These are phyloP conservation scores for Eubasilissa regina DNA, from an alignment of 1,140 invertebrate species.

Conservation along the genomic window DNA sequence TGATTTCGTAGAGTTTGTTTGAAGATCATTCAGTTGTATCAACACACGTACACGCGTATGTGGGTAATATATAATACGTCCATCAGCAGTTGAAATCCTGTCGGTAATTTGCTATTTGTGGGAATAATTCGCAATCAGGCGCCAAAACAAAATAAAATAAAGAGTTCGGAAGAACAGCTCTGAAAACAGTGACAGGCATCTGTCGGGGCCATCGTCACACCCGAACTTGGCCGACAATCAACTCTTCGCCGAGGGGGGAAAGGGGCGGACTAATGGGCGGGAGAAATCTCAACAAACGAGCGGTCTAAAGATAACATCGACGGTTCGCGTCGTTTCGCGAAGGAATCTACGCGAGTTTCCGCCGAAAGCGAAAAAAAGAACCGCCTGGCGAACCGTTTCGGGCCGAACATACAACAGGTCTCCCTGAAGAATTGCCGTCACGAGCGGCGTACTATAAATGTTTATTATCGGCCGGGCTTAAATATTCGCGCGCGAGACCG, in stretches of 20 bases:
- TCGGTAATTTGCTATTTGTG: no score
- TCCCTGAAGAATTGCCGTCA: no score
- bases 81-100: no score
- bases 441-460: neutral
- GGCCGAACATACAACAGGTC: no score
- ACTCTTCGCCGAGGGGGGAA: neutral
- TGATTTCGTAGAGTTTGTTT: no score
- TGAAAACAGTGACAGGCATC: neutral
- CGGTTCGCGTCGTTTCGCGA: neutral
- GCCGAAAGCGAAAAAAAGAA: neutral
- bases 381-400: neutral
- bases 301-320: constrained; percentile 10
- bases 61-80: no score
- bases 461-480: neutral
- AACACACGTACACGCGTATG: no score
- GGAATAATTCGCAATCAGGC: no score
- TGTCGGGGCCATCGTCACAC: no score
- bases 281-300: neutral
- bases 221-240: constrained; percentile 31
- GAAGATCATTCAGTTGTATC: no score
- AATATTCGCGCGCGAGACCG: neutral
- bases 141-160: no score
- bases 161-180: no score
- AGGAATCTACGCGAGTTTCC: neutral
- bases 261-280: neutral